These are phyloP conservation scores for Leucophenga montana DNA, from an alignment of 2,888 invertebrate genomes.

Conservation along the genomic window DNA sequence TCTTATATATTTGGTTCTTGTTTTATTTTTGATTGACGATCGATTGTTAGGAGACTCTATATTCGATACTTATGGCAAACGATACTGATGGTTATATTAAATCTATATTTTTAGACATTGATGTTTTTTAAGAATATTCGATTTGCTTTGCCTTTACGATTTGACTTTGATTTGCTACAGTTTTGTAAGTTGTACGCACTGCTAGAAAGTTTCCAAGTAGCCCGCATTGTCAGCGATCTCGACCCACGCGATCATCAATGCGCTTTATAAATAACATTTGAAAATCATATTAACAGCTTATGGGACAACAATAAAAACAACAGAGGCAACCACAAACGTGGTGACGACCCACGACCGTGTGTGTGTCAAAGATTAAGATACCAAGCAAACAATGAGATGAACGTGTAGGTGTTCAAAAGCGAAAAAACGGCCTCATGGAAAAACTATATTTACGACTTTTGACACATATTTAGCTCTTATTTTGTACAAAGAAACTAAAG, in stretches of 20 bases:
- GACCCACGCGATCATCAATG: neutral
- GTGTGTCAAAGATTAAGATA: conserved; percentile 17
- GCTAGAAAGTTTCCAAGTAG: neutral
- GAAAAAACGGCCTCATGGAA: conserved; percentile 37
- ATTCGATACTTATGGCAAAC: no score
- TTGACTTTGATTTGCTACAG: no score
- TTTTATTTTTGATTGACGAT: no score
- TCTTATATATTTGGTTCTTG: no score
- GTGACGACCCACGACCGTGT: conserved; percentile 11
- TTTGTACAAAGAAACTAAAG: neutral
- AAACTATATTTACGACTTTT: conserved; percentile 54
- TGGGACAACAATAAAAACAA: neutral
- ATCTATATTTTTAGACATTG: no score
- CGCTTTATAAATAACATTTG: neutral
- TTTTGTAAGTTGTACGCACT: no score
- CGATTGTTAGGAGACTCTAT: no score
- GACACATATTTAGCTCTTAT: conserved; percentile 51
- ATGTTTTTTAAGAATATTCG: no score
- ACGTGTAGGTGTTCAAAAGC: neutral
- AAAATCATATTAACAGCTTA: conserved; percentile 20
- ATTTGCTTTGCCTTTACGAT: no score
- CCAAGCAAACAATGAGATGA: neutral
- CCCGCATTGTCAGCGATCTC: neutral
- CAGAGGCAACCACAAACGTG: neutral
- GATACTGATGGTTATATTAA: no score